Evolutionary conservation across 2,888 invertebrate species (phyloP).

Genomic region (Leptarthrus brevirostris): DNA sequence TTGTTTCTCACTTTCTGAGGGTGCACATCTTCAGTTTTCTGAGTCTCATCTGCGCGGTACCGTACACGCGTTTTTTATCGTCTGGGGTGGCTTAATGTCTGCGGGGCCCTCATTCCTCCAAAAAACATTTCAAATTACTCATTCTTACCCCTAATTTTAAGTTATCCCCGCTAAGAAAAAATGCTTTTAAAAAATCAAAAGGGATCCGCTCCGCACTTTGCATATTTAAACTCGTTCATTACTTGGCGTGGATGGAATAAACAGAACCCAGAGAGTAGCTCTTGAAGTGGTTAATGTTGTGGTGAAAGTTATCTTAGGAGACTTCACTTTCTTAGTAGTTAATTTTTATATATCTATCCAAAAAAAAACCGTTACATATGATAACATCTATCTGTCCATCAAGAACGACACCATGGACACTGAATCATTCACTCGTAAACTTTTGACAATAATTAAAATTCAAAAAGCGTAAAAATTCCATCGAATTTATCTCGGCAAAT

Average conservation of each 20-base stretch:
- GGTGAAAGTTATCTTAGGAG: neutral
- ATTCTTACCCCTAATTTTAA: conserved; percentile 48
- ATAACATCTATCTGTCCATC: conserved; percentile 15
- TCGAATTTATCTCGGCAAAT: conserved; percentile 16
- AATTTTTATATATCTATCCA: too few relatives aligned
- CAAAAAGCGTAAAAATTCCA: conserved; percentile 51
- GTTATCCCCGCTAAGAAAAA: conserved; percentile 22
- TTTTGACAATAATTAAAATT: conserved; percentile 32
- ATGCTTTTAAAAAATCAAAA: conserved; percentile 46
- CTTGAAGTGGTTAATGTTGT: neutral
- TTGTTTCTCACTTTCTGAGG: conserved; percentile 25
- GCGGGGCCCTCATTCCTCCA: neutral
- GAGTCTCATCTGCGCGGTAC: conserved; percentile 50
- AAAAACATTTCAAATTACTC: conserved; percentile 46
- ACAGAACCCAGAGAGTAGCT: neutral
- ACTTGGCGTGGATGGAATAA: neutral
- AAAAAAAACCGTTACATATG: conserved; percentile 19
- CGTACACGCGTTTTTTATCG: conserved; percentile 52
- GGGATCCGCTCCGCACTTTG: conserved; percentile 38
- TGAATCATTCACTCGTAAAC: conserved; percentile 17
- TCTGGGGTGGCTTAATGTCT: conserved; percentile 51
- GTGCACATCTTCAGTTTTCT: conserved; percentile 29
- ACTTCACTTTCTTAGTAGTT: too few relatives aligned
- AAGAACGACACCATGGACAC: neutral
- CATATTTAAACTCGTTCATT: conserved; percentile 47